Conservation (phyloP, 2,113 vertebrate species). For the Strix aluco region DNA sequence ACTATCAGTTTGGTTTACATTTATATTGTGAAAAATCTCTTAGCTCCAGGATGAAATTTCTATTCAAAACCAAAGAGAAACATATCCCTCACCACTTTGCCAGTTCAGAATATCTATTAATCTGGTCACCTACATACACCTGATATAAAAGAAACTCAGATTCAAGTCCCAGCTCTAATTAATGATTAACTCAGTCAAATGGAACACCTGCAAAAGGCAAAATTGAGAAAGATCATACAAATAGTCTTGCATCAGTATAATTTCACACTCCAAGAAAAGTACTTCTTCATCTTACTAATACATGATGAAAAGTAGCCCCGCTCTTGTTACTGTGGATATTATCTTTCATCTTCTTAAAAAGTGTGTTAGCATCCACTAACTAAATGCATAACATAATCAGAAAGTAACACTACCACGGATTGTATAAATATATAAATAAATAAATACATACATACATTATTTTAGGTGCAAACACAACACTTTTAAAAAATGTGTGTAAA, state of each 20-base stretch:
- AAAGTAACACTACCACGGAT: background rate
- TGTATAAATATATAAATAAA: background rate
- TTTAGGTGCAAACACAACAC: background rate
- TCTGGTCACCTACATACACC: background rate
- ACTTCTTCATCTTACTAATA: background rate
- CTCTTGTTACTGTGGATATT: background rate
- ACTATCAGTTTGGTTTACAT: background rate
- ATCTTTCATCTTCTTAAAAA: background rate
- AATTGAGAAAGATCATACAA: background rate
- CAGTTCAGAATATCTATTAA: background rate
- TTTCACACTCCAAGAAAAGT: background rate
- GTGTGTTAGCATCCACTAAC: background rate
- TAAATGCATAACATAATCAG: background rate
- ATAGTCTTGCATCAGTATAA: background rate
- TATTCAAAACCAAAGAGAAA: background rate
- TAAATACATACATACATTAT: too few species aligned
- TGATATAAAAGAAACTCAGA: background rate
- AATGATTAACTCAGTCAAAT: background rate
- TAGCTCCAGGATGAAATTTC: background rate
- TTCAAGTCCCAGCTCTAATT: slow-evolving; percentile 43
- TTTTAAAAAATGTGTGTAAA: rapidly evolving
- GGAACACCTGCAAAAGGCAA: background rate
- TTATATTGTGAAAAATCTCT: background rate
- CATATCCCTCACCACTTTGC: background rate
- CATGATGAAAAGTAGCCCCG: background rate